These are phyloP conservation scores for Trialeurodes vaporariorum DNA, from an alignment of 1,140 invertebrate genomes.

Conservation along the genomic window DNA sequence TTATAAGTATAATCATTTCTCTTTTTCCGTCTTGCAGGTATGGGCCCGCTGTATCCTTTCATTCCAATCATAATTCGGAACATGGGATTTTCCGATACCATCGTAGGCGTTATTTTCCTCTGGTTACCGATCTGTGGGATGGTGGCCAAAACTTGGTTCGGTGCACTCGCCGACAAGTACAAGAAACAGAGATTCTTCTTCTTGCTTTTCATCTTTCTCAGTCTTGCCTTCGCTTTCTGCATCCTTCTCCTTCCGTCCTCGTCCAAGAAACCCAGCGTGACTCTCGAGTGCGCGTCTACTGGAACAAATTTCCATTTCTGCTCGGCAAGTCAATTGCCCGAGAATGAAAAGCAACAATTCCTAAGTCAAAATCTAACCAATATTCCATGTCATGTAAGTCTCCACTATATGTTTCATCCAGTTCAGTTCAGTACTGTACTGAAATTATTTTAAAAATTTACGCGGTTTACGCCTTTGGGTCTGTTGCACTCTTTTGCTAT, in stretches of 20 bases:
- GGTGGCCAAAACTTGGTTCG: conserved; percentile 66
- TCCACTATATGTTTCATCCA: too few species aligned
- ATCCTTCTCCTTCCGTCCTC: neutral
- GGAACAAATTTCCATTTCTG: neutral
- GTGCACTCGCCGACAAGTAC: conserved; percentile 64
- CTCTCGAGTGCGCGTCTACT: neutral
- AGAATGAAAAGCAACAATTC: neutral
- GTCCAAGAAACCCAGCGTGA: neutral
- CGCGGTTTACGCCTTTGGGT: too few species aligned
- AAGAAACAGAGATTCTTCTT: conserved; percentile 62
- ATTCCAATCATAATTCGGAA: conserved; percentile 67
- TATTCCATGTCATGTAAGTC: neutral
- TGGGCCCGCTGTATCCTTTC: conserved; percentile 69
- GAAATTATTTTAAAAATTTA: too few species aligned
- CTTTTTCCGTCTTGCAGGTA: too few species aligned
- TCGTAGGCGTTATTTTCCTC: conserved; percentile 65
- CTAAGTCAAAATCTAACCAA: neutral
- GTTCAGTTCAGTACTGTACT: too few species aligned
- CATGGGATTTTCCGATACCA: conserved; percentile 61
- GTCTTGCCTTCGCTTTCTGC: neutral
- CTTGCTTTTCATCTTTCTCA: conserved; percentile 30
- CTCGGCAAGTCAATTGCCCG: neutral
- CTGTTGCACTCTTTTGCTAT: too few species aligned
- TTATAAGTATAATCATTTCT: too few species aligned
- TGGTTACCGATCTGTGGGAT: conserved; percentile 65